Evolutionary conservation across 2,888 invertebrate species (phyloP).

Genomic region (Tipula confusa): DNA sequence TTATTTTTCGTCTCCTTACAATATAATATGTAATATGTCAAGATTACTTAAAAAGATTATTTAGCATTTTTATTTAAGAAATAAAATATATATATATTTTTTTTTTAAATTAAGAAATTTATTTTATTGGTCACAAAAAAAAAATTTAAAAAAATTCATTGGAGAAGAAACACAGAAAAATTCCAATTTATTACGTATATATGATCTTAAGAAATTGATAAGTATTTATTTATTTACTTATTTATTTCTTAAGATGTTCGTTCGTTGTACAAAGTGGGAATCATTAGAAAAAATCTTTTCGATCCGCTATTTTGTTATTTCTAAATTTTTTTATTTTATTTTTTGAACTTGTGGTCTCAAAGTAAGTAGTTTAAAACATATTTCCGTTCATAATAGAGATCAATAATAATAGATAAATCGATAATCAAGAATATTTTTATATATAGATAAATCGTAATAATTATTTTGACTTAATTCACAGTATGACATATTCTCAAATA

Average conservation of each 20-base stretch:
- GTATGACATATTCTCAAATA: not conserved
- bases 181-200: conserved; percentile 7
- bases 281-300: not conserved
- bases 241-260: conserved; percentile 5
- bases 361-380: not conserved
- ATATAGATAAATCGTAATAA: not conserved
- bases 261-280: not conserved
- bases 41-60: not conserved
- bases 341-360: not conserved
- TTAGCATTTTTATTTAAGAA: not conserved
- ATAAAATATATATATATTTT: not conserved
- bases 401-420: not conserved
- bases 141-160: not conserved
- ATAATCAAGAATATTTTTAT: conserved; percentile 1
- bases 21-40: not conserved
- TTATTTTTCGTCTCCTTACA: not conserved
- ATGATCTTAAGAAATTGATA: not conserved
- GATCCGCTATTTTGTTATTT: conserved; percentile 12
- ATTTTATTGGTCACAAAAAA: not conserved
- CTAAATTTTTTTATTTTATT: not conserved
- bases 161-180: not conserved
- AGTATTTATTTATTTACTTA: conserved; percentile 3
- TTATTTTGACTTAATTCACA: conserved; percentile 25
- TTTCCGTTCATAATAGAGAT: not conserved
- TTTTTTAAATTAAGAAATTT: conserved; percentile 13